A percentile compares a stretch with the other conserved stretches of the same genome.
phyloP scores from a whole-genome alignment of 2,113 vertebrate species.

The Hydropotes inermis region DNA sequence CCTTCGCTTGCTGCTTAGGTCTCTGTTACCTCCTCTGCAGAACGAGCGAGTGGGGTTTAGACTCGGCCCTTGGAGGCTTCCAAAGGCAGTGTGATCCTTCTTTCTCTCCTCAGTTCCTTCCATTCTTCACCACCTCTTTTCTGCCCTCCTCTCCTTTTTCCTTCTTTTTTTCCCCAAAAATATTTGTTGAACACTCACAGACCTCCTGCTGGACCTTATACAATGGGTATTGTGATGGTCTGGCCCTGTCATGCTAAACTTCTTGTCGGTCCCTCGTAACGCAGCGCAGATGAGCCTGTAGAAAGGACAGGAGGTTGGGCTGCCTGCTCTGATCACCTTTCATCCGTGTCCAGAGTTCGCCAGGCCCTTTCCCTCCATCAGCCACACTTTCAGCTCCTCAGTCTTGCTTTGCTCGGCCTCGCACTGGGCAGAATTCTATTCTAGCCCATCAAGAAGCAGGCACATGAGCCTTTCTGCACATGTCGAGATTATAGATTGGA shows the following conservation, averaged over 20 bases:
- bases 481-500: not conserved
- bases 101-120: not conserved
- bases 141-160: not conserved
- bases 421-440: not conserved
- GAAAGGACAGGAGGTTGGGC: not conserved
- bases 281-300: fast-evolving
- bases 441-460: not conserved
- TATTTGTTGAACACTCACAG: not conserved
- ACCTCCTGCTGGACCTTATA: not conserved
- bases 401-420: not conserved
- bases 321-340: not conserved
- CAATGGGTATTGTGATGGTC: fast-evolving
- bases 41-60: not conserved
- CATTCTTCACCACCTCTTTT: not conserved
- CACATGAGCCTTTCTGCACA: not conserved
- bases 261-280: not conserved
- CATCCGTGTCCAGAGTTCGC: fast-evolving
- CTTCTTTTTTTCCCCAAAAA: not conserved
- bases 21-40: not conserved
- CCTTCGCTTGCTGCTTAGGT: not conserved
- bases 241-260: not conserved
- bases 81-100: not conserved
- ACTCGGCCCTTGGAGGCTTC: not conserved
- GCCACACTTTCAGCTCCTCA: not conserved
- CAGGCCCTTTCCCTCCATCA: not conserved